Percentiles rank a stretch among this genome's conserved stretches.
Conservation (phyloP, 92 coral and sea anemone genomes). For the Pocillopora grandis region DNA sequence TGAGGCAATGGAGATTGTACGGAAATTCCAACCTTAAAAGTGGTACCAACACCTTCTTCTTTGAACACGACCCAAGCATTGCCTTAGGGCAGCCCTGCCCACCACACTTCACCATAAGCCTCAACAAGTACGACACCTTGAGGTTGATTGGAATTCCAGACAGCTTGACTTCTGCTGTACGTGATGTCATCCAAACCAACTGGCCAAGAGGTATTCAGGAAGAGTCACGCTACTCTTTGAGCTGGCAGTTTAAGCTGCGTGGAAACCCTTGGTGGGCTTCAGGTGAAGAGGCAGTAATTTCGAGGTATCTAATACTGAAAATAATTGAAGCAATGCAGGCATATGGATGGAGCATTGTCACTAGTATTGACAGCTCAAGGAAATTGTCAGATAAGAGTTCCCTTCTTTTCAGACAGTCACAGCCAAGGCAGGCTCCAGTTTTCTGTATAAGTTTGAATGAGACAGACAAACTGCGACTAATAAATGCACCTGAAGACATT, state of each 20-base stretch:
- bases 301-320: conserved; percentile 56
- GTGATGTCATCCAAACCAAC: conserved; percentile 27
- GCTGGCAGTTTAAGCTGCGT: conserved; percentile 69
- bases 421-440: conserved; percentile 46
- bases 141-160: conserved; percentile 53
- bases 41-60: conserved; percentile 55
- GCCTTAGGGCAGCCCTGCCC: conserved; percentile 6
- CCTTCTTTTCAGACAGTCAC: conserved; percentile 58
- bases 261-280: conserved; percentile 73
- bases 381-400: conserved; percentile 49
- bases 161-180: conserved; percentile 34
- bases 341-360: conserved; percentile 66
- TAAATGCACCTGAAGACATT: conserved; percentile 17
- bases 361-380: conserved; percentile 50
- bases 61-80: conserved; percentile 48
- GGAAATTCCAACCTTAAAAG: conserved; percentile 18
- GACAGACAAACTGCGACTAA: conserved; percentile 49
- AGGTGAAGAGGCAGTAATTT: conserved; percentile 61
- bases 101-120: conserved; percentile 50
- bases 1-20: conserved; percentile 2
- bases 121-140: conserved; percentile 41
- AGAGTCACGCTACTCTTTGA: conserved; percentile 45
- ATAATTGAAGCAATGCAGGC: conserved; percentile 65
- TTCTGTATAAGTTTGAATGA: conserved; percentile 60
- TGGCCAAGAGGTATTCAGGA: conserved; percentile 58